These are phyloP conservation scores for Vespertilio murinus DNA, from an alignment of 2,797 vertebrate species.

Conservation along the genomic window DNA sequence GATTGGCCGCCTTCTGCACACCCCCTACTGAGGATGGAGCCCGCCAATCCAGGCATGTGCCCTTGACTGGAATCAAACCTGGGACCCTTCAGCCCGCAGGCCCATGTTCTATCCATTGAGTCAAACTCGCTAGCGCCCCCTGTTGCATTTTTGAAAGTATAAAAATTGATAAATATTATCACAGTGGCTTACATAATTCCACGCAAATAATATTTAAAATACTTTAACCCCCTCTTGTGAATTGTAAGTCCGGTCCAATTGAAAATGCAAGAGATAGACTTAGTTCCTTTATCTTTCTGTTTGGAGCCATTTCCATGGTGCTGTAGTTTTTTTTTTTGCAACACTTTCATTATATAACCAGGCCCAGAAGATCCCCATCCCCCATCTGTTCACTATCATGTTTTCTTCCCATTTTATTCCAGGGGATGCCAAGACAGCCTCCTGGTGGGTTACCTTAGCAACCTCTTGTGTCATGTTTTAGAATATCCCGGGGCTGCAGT, in stretches of 20 bases:
- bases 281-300: conserved; percentile 37
- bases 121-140: too few relatives aligned
- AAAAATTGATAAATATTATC: conserved; percentile 13
- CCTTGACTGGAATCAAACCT: too few relatives aligned
- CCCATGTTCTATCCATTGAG: too few relatives aligned
- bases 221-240: neutral
- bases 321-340: conserved; percentile 27
- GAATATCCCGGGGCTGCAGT: conserved; percentile 69
- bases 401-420: conserved; percentile 74
- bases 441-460: conserved; percentile 81
- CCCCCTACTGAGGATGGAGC: too few relatives aligned
- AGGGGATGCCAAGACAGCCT: conserved; percentile 75
- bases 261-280: neutral
- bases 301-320: conserved; percentile 53
- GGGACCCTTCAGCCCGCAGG: too few relatives aligned
- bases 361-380: conserved; percentile 49
- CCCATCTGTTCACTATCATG: conserved; percentile 67
- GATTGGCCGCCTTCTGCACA: too few relatives aligned
- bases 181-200: neutral
- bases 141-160: neutral
- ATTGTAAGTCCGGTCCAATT: neutral
- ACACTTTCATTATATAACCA: conserved; percentile 56
- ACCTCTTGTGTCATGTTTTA: conserved; percentile 76
- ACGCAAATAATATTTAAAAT: conserved; percentile 23
- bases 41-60: too few relatives aligned